Evolutionary conservation across 2,888 invertebrate genomes (phyloP).

Genomic region (Octodonta nipae): DNA sequence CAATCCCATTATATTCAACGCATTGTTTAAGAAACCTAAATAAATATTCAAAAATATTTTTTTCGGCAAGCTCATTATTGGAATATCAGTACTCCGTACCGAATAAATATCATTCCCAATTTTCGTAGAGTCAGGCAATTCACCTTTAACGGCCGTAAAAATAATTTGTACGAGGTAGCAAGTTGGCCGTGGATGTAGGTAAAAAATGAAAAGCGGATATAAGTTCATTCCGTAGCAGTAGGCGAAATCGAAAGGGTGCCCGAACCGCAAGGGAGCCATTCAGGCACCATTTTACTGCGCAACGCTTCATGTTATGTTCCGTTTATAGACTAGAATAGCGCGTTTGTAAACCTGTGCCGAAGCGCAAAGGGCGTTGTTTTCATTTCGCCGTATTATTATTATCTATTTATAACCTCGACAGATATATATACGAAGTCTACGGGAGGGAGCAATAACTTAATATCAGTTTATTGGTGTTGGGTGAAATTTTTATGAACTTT

Average conservation of each 20-base stretch:
- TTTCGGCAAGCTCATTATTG: no score
- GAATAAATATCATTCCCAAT: conserved; percentile 12
- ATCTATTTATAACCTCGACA: conserved; percentile 22
- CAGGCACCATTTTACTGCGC: conserved; percentile 28
- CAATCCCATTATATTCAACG: no score
- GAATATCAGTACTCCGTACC: no score
- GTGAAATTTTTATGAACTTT: no score
- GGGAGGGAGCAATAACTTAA: no score
- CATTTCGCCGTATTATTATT: conserved; percentile 33
- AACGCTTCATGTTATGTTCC: conserved; percentile 31
- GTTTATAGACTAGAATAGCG: conserved; percentile 34
- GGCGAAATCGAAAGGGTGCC: conserved; percentile 20
- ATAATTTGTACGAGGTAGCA: conserved; percentile 11
- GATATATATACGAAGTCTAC: no score
- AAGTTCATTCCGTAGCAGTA: conserved; percentile 14
- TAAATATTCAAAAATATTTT: no score
- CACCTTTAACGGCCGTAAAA: conserved; percentile 13
- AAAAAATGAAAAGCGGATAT: conserved; percentile 9
- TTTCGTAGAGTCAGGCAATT: conserved; percentile 12
- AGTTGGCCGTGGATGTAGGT: conserved; percentile 6
- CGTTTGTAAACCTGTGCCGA: conserved; percentile 34
- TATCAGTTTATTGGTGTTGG: no score
- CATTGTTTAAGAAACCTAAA: no score
- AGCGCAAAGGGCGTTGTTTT: conserved; percentile 34
- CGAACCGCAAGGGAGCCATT: conserved; percentile 27